Evolutionary conservation across 2,113 vertebrate genomes (phyloP), one percentile per base, ranked within the genome.

Genomic region (Neogale vison): DNA sequence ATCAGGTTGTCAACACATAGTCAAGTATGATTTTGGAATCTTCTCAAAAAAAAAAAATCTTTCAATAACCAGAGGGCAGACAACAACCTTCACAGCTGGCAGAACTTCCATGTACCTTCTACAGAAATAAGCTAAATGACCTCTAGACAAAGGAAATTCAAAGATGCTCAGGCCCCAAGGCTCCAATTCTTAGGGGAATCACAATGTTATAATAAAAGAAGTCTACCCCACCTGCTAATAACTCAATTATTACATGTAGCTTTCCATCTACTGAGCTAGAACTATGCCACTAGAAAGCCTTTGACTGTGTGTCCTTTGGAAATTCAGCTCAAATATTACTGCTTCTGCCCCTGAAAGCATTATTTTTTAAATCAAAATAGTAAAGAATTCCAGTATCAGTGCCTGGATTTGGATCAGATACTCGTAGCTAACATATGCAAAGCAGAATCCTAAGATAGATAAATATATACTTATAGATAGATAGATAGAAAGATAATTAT

Each of bases 81-180:
- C 45, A 63, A 65, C 77, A 93, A 85, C 6, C 36, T 95, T 59
- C 39, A 93, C 36, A 24, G 18, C 15, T 72, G 17, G 34, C 67
- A 95, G 39, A 97, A 83, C 89, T 92, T 89, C 45, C 55, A 82
- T 39, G 18, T 59, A 45, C 20, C 90, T 93, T 92, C 36, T 95
- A 96, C 36, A 11, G 10, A 92, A 96, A 47, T 81, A 77, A 65
- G 83, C 79, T 93, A 77, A 88, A 90, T 82, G 57, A 39, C 42
- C 39, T 80, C 69, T 92, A 18, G 42, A 82, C n/a, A 50, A 63
- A 94, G 63, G 34, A 96, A 95, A 77, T 29, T 18, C 17, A 92
- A 76, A 83, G 17, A 82, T 71, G 5, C 12, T 96, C 71, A 87
- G 23, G 61, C 4, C 18, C 31, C 55, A 79, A 80, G 85, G n/a